Conservation (phyloP, 2,113 vertebrate genomes). For the Oryzias javanicus region DNA sequence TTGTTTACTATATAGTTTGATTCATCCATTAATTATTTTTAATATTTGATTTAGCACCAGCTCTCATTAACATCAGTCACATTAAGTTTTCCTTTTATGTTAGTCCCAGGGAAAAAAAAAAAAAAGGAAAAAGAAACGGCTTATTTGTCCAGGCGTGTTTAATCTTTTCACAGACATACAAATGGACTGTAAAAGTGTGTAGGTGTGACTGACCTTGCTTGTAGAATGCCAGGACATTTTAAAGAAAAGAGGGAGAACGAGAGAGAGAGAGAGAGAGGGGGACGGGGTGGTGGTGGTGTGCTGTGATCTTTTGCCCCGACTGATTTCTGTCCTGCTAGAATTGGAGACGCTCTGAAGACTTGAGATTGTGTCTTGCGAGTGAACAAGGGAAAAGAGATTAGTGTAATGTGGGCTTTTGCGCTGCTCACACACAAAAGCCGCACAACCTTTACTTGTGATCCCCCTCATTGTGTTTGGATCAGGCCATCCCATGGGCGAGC, state of each 20-base stretch:
- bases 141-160: conserved; percentile 5
- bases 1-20: conserved; percentile 60
- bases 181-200: not conserved
- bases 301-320: conserved; percentile 43
- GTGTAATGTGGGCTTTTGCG: conserved; percentile 61
- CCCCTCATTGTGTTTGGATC: conserved; percentile 62
- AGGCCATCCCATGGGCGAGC: conserved; percentile 52
- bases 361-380: conserved; percentile 60
- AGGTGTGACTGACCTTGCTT: conserved; percentile 51
- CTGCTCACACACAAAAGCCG: conserved; percentile 61
- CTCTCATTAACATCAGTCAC: conserved; percentile 20
- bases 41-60: conserved; percentile 25
- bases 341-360: conserved; percentile 61
- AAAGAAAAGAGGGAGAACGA: conserved; percentile 5
- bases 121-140: not conserved
- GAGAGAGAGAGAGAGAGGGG: conserved; percentile 4
- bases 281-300: not conserved
- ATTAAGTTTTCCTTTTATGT: conserved; percentile 14
- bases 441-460: conserved; percentile 65
- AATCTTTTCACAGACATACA: conserved; percentile 8
- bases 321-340: conserved; percentile 47
- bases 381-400: conserved; percentile 75
- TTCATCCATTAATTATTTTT: conserved; percentile 32
- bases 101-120: not conserved
- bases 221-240: conserved; percentile 26